Conservation (phyloP, 2,113 vertebrate genomes). For the Varanus salvator region DNA sequence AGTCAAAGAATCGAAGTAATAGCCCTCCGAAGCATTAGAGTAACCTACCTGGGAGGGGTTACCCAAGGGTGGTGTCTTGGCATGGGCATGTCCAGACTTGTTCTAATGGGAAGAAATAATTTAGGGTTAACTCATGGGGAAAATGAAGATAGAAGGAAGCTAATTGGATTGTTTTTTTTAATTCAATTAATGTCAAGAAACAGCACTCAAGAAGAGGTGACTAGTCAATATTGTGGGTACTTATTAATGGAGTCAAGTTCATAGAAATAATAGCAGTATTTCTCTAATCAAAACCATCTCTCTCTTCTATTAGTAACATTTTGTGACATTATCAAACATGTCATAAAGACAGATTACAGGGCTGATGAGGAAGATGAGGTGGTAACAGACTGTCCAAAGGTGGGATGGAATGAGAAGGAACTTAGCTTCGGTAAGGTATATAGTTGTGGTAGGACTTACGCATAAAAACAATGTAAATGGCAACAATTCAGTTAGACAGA, state of each 20-base stretch:
- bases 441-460: neutral
- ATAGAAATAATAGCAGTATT: neutral
- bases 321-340: neutral
- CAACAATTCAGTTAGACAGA: too few species aligned
- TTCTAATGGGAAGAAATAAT: constrained; percentile 26
- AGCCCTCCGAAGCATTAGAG: neutral
- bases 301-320: neutral
- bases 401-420: neutral
- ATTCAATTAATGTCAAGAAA: neutral
- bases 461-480: neutral
- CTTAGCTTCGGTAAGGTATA: neutral
- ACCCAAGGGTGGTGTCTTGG: constrained; percentile 1
- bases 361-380: neutral
- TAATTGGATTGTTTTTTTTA: constrained; percentile 12
- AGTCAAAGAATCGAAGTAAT: neutral
- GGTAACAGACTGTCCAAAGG: neutral
- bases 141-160: neutral
- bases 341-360: neutral
- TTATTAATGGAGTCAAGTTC: neutral
- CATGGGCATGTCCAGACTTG: constrained; percentile 22
- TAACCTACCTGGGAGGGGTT: constrained; percentile 8
- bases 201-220: neutral
- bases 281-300: neutral
- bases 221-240: constrained; percentile 6
- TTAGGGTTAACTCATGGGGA: constrained; percentile 12